Conservation (phyloP, 2,113 vertebrate genomes). For the Dicentrarchus labrax region DNA sequence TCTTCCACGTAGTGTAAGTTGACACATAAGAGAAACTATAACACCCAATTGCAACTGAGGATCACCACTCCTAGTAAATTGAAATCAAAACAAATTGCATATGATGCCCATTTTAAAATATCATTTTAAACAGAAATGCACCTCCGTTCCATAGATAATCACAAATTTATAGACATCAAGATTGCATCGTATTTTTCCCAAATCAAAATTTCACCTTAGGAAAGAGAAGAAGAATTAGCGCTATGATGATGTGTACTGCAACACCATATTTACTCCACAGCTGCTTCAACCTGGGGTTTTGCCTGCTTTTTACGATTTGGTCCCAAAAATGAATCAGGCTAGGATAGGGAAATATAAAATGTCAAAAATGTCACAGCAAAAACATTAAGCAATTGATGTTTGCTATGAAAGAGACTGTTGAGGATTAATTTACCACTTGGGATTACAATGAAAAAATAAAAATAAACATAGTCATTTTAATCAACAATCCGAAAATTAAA, state of each 20-base stretch:
- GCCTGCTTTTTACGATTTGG: constrained; percentile 26
- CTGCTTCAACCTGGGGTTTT: constrained; percentile 1
- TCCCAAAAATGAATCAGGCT: constrained; percentile 38
- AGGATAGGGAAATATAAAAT: not conserved
- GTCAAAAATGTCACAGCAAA: constrained; percentile 26
- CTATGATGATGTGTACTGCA: constrained; percentile 3
- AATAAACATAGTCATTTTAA: not conserved
- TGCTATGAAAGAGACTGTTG: constrained; percentile 19
- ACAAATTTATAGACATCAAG: constrained; percentile 50
- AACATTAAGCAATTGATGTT: constrained; percentile 12
- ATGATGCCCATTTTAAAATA: constrained; percentile 46
- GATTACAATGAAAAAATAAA: constrained; percentile 4
- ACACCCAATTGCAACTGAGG: constrained; percentile 40
- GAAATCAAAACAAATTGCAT: constrained; percentile 49
- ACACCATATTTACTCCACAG: constrained; percentile 23
- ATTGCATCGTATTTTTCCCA: constrained; percentile 23
- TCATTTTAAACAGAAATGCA: constrained; percentile 12
- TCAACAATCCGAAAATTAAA: constrained; percentile 5
- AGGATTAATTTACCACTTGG: constrained; percentile 10
- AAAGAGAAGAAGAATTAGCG: constrained; percentile 18
- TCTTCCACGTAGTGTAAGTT: constrained; percentile 49
- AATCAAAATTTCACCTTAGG: constrained; percentile 26
- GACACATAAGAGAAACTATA: constrained; percentile 50
- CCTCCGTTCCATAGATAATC: constrained; percentile 42
- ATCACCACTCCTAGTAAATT: constrained; percentile 32